phyloP scores from a whole-genome alignment of 2,113 vertebrate species.

The Alligator mississippiensis region DNA sequence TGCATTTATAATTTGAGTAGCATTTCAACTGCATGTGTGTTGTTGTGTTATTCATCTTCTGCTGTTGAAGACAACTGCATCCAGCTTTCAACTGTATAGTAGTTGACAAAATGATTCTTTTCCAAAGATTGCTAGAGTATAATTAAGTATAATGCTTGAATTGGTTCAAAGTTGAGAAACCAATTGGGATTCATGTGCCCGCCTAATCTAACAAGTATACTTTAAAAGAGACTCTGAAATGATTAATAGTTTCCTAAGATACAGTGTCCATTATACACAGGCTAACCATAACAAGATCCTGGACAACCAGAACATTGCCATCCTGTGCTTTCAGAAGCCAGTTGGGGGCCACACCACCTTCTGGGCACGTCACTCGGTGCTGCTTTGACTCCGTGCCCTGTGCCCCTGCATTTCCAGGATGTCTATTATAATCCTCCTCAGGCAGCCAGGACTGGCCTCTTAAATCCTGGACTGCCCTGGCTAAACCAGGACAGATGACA shows the following conservation, averaged over 20 bases:
- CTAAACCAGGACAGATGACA: too few species aligned
- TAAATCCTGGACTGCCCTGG: too few species aligned
- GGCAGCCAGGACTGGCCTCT: too few species aligned
- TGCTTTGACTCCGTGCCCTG: too few species aligned
- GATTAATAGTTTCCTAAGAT: not conserved
- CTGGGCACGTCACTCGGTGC: too few species aligned
- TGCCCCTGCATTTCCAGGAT: too few species aligned
- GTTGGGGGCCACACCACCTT: too few species aligned
- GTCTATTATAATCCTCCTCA: too few species aligned
- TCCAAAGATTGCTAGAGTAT: not conserved
- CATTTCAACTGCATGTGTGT: not conserved
- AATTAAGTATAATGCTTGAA: not conserved
- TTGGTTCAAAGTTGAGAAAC: not conserved
- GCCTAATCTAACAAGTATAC: not conserved
- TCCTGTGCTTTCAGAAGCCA: too few species aligned
- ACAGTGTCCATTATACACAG: not conserved
- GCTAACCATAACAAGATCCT: too few species aligned
- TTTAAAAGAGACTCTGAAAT: not conserved
- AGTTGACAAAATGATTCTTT: not conserved
- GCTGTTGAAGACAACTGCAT: too few species aligned
- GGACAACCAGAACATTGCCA: too few species aligned
- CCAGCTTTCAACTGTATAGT: not conserved
- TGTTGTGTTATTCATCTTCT: not conserved
- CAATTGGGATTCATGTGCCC: conserved; percentile 10
- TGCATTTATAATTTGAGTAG: not conserved